Evolutionary conservation across 2,113 vertebrate species (phyloP).

Genomic region (Balaeniceps rex): DNA sequence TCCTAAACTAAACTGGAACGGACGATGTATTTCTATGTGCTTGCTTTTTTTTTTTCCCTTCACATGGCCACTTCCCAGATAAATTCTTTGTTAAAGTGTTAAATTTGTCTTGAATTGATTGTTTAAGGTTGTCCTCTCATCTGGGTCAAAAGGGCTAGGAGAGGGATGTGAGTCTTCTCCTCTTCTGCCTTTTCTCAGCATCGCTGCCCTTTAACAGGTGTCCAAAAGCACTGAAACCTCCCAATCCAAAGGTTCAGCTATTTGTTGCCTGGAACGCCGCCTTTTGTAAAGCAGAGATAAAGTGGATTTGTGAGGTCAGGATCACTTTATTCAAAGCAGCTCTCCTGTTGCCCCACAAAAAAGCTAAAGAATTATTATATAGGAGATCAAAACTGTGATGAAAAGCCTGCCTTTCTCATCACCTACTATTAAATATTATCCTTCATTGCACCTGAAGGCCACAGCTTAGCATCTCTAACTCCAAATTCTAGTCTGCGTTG

Average conservation of each 20-base stretch:
- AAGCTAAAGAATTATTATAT: background rate
- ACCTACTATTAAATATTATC: background rate
- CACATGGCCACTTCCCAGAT: background rate
- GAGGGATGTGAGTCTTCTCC: background rate
- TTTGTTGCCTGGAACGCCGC: background rate
- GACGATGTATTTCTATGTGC: background rate
- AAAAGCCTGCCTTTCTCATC: background rate
- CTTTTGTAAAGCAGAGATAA: background rate
- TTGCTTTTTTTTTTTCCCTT: background rate
- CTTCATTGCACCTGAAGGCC: background rate
- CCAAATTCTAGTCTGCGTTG: background rate
- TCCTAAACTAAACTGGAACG: background rate
- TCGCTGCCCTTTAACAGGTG: background rate
- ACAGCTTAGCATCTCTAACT: background rate
- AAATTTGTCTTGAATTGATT: background rate
- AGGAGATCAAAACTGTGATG: background rate
- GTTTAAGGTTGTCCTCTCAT: background rate
- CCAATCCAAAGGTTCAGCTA: background rate
- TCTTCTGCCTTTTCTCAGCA: background rate
- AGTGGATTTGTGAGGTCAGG: background rate
- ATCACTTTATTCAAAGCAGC: background rate
- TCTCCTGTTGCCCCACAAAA: background rate
- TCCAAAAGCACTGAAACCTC: background rate
- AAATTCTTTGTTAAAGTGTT: background rate
- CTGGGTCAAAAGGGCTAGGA: background rate